Percentiles rank a stretch among this genome's conserved stretches.
phyloP scores from a whole-genome alignment of 2,888 invertebrate species.

The Xestia xanthographa region DNA sequence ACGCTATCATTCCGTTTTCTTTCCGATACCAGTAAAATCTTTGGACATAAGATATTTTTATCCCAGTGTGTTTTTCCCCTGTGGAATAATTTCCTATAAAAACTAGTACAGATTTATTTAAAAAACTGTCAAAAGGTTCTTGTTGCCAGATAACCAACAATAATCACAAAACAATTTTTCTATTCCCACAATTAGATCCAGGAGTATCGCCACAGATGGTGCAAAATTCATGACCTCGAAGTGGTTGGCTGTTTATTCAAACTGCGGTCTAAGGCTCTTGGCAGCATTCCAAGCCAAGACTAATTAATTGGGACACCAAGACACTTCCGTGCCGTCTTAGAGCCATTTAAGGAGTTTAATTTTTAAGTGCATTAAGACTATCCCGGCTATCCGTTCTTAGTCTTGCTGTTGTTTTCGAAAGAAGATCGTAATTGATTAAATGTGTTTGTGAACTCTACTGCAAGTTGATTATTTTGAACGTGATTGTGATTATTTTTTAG shows the following conservation, averaged over 20 bases:
- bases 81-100: neutral
- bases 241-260: slow-evolving; percentile 67
- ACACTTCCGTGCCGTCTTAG: slow-evolving; percentile 66
- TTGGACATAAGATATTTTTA: neutral
- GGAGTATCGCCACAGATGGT: slow-evolving; percentile 46
- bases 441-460: neutral
- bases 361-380: slow-evolving; percentile 64
- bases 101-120: no score
- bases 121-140: no score
- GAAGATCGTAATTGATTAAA: slow-evolving; percentile 22
- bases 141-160: neutral
- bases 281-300: slow-evolving; percentile 66
- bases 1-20: neutral
- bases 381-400: slow-evolving; percentile 46
- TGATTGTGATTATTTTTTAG: neutral
- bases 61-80: neutral
- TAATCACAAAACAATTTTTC: slow-evolving; percentile 18
- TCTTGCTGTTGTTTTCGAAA: slow-evolving; percentile 38
- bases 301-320: slow-evolving; percentile 71
- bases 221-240: slow-evolving; percentile 67
- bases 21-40: neutral
- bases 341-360: slow-evolving; percentile 64
- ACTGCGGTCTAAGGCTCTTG: slow-evolving; percentile 63
- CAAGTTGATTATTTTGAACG: neutral
- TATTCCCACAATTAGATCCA: slow-evolving; percentile 38